These are phyloP conservation scores for Erpornis zantholeuca DNA, from an alignment of 2,113 vertebrate species.

Conservation along the genomic window DNA sequence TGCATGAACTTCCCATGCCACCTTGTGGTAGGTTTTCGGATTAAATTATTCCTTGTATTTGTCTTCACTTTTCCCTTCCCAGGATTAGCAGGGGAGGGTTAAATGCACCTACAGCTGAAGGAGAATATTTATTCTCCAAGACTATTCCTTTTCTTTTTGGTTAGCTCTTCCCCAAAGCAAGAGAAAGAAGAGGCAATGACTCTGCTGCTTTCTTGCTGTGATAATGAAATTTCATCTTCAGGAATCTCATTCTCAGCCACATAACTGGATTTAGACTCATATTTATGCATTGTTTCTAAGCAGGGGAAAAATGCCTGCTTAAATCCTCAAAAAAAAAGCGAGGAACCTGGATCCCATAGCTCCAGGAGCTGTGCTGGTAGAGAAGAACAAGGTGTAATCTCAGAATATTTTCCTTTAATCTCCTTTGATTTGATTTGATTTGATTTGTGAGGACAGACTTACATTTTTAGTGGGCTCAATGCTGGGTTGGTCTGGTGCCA, in stretches of 20 bases:
- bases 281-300: not conserved
- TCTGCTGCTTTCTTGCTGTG: not conserved
- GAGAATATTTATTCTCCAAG: not conserved
- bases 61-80: not conserved
- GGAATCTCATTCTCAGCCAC: not conserved
- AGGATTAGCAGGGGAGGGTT: not conserved
- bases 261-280: not conserved
- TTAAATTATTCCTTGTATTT: not conserved
- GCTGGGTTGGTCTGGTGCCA: constrained; percentile 76
- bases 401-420: not conserved
- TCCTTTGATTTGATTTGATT: not conserved
- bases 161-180: not conserved
- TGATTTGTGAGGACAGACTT: constrained; percentile 16
- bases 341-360: not conserved
- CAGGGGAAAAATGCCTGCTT: no score
- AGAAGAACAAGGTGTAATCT: not conserved
- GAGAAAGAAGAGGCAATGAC: not conserved
- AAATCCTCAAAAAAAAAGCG: not conserved
- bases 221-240: not conserved
- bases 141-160: not conserved
- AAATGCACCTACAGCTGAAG: not conserved
- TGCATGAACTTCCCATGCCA: not conserved
- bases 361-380: not conserved
- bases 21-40: not conserved
- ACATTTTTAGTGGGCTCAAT: constrained; percentile 79